Evolutionary conservation across 2,888 invertebrate genomes (phyloP).

Genomic region (Polymixis lichenea): DNA sequence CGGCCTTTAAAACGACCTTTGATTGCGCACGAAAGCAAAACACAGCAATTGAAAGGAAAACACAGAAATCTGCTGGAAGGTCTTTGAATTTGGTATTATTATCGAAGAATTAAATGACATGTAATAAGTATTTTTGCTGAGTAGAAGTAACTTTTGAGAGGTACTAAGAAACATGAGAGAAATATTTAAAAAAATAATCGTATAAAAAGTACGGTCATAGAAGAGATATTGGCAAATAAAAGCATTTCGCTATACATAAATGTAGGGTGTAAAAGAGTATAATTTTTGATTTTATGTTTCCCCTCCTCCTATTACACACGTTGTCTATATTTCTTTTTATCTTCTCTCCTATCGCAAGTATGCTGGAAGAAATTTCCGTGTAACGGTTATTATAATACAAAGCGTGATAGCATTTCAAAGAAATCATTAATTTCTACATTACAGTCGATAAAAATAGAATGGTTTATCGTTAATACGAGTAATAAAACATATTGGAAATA

Average conservation of each 20-base stretch:
- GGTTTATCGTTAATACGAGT: neutral
- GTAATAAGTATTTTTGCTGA: neutral
- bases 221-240: neutral
- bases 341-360: too few relatives aligned
- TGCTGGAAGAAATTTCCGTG: too few relatives aligned
- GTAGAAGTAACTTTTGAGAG: neutral
- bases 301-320: too few relatives aligned
- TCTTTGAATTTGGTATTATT: slow-evolving; percentile 14
- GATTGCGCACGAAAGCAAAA: slow-evolving; percentile 37
- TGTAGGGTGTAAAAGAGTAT: too few relatives aligned
- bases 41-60: slow-evolving; percentile 29
- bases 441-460: slow-evolving; percentile 16
- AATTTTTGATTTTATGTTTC: too few relatives aligned
- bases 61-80: slow-evolving; percentile 20
- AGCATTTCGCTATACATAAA: neutral
- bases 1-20: slow-evolving; percentile 54
- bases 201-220: neutral
- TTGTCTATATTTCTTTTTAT: too few relatives aligned
- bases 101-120: neutral
- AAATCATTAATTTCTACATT: slow-evolving; percentile 38
- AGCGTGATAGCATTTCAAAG: slow-evolving; percentile 30
- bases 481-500: slow-evolving; percentile 38
- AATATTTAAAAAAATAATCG: neutral
- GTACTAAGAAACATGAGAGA: neutral
- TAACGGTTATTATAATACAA: slow-evolving; percentile 16